Evolutionary conservation across 2,797 vertebrate species (phyloP), one percentile per base, ranked within the genome.

Genomic region (Buphagus erythrorhynchus): DNA sequence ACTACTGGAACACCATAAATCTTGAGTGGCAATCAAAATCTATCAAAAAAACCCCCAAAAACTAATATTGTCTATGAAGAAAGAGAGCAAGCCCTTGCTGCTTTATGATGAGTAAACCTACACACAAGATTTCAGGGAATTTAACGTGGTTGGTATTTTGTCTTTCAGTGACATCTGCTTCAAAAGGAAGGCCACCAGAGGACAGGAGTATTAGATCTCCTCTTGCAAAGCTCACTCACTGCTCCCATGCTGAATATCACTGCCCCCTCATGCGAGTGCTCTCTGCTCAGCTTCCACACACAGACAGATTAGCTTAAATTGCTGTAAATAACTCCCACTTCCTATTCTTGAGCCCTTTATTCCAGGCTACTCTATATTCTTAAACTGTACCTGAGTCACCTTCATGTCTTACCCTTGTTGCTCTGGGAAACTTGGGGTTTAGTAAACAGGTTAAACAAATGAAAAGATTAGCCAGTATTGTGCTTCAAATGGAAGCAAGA

Each of bases 401-500:
- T 95, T 95, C 85, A 63, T 72, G 59, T 65, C 68, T 90, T 88
- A 65, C 55, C 87, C 58, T 72, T 24, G 2, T 59, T 2, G 11
- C 65, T 52, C 73, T 75, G 91, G 87, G 85, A 95, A 95, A 90
- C 87, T 78, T 1, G 0, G 19, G 36, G 79, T 88, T 96, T 93
- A 83, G 74, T 95, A 91, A 96, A 96, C 87, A 95, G 79, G 91
- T 92, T 68, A 88, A 91, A 75, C 75, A 94, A 95, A 94, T 63
- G 75, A 80, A 90, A 86, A 90, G 89, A 86, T 91, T 84, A 88
- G 65, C 86, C 82, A 93, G 79, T 78, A 62, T 25, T 78, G 72
- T 68, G 76, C 71, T 95, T 93, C 87, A 91, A 78, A 83, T 66
- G 68, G 81, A 90, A 77, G 58, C 46, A 28, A 76, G 25, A 92